Evolutionary conservation across 2,113 vertebrate species (phyloP).

Genomic region (Gambusia affinis): DNA sequence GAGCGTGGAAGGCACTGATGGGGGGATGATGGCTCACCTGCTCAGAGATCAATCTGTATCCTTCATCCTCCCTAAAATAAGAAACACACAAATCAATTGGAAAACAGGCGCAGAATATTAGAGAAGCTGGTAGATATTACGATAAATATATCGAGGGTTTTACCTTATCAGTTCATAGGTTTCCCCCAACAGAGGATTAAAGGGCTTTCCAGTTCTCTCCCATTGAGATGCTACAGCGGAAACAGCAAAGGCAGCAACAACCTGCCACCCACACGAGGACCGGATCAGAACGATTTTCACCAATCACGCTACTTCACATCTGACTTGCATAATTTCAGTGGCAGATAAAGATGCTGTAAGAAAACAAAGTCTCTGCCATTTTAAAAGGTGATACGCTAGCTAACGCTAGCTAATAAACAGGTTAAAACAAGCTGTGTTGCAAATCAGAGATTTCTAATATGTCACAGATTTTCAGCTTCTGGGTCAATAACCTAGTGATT

Average conservation of each 20-base stretch:
- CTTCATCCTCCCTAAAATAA: slow-evolving; percentile 86
- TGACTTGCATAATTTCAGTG: background rate
- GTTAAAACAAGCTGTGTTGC: background rate
- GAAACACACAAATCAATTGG: background rate
- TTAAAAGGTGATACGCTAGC: background rate
- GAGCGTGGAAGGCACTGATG: slow-evolving; percentile 91
- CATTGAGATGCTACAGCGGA: slow-evolving; percentile 96
- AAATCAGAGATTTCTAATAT: background rate
- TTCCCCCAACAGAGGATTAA: slow-evolving; percentile 95
- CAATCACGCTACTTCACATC: background rate
- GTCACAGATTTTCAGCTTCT: background rate
- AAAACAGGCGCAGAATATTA: background rate
- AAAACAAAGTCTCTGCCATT: background rate
- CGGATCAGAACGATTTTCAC: background rate
- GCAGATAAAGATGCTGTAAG: background rate
- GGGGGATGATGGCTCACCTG: slow-evolving; percentile 98
- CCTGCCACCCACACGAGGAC: slow-evolving; percentile 68
- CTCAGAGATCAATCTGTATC: slow-evolving; percentile 93
- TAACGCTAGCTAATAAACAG: background rate
- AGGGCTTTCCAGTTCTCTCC: slow-evolving; percentile 98
- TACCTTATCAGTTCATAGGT: slow-evolving; percentile 94
- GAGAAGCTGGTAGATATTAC: background rate
- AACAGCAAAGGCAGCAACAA: slow-evolving; percentile 94
- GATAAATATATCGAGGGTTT: background rate
- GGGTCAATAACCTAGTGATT: background rate